Evolutionary conservation across 2,113 vertebrate genomes (phyloP).

Genomic region (Clarias macrocephalus): DNA sequence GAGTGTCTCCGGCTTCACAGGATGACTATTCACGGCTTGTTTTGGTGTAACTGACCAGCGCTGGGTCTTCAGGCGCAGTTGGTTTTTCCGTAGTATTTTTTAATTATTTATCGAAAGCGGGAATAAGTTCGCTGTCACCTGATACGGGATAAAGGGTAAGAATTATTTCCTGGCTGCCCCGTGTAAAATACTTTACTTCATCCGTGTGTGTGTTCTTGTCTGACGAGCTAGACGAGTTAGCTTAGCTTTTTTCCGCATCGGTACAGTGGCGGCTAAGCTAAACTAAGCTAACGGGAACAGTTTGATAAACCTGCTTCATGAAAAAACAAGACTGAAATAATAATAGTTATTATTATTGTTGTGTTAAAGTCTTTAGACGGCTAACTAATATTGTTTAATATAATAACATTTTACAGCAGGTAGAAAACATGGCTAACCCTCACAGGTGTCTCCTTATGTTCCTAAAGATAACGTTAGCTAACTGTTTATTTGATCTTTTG

Average conservation of each 20-base stretch:
- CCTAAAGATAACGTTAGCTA: neutral
- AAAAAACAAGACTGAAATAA: neutral
- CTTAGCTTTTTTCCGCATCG: neutral
- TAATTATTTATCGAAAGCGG: neutral
- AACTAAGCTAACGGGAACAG: conserved; percentile 4
- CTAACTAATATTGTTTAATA: neutral
- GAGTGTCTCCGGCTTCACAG: neutral
- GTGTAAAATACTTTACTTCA: too few relatives aligned
- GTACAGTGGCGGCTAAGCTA: neutral
- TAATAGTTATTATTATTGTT: neutral
- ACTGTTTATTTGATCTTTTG: neutral
- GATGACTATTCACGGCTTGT: conserved; percentile 21
- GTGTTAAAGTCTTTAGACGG: neutral
- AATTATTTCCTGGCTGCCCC: neutral
- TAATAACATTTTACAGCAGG: neutral
- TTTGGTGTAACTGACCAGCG: conserved; percentile 48
- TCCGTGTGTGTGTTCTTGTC: neutral
- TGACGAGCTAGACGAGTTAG: neutral
- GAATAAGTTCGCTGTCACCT: conserved; percentile 14
- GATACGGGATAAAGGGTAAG: conserved; percentile 59
- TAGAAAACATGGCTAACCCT: neutral
- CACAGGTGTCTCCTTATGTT: neutral
- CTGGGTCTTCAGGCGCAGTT: conserved; percentile 55
- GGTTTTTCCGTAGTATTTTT: conserved; percentile 47
- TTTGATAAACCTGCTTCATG: neutral